A percentile compares a stretch with the other conserved stretches of the same genome.
Conservation (phyloP, 2,888 invertebrate genomes). For the Drosophila multiciliata region DNA sequence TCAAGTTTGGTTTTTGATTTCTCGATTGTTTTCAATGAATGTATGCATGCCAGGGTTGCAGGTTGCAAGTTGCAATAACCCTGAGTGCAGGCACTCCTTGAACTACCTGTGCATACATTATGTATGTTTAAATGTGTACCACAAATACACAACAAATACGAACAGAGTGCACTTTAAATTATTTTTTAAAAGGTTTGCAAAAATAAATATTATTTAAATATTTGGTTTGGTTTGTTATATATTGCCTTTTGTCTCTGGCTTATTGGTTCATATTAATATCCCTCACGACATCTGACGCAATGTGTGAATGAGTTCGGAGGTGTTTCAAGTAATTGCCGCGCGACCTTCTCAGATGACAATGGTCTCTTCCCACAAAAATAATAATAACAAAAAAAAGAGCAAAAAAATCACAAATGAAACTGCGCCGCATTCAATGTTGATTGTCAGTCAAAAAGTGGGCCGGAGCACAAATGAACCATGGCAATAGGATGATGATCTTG, state of each 20-base stretch:
- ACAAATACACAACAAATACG: constrained; percentile 40
- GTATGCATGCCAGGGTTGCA: constrained; percentile 13
- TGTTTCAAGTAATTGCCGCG: constrained; percentile 60
- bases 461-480: constrained; percentile 33
- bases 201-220: constrained; percentile 68
- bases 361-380: constrained; percentile 48
- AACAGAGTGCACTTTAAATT: constrained; percentile 56
- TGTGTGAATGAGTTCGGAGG: constrained; percentile 40
- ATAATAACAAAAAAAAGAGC: constrained; percentile 18
- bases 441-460: constrained; percentile 65
- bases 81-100: constrained; percentile 20
- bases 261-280: constrained; percentile 61
- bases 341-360: constrained; percentile 75
- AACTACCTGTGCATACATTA: constrained; percentile 22
- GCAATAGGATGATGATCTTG: constrained; percentile 9
- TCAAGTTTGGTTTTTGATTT: not conserved
- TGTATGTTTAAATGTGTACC: constrained; percentile 48
- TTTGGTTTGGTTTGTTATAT: constrained; percentile 42
- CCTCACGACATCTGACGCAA: constrained; percentile 68
- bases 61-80: constrained; percentile 7
- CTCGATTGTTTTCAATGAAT: not conserved
- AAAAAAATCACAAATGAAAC: constrained; percentile 39
- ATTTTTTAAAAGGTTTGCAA: constrained; percentile 71
- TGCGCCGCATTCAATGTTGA: constrained; percentile 68
- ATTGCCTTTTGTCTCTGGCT: constrained; percentile 20